A percentile compares a stretch with the other conserved stretches of the same genome.
These are phyloP conservation scores for Dendropsophus ebraccatus DNA, from an alignment of 2,113 vertebrate genomes.

Conservation along the genomic window DNA sequence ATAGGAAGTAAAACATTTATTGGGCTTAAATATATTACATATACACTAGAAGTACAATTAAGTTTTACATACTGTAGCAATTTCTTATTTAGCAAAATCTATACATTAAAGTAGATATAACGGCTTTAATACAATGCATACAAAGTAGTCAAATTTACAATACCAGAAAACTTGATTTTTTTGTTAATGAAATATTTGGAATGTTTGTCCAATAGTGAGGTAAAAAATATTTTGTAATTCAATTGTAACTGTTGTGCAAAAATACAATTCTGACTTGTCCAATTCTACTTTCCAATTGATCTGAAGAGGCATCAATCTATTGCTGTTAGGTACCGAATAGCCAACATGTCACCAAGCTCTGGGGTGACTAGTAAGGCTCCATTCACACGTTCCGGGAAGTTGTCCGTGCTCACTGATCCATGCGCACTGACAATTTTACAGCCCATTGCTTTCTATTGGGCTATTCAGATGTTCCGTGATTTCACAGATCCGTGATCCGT, in stretches of 20 bases:
- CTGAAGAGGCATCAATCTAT: not conserved
- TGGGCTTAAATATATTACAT: constrained; percentile 99
- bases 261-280: constrained; percentile 87
- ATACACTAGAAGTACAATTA: constrained; percentile 99
- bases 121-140: constrained; percentile 99
- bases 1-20: constrained; percentile 99
- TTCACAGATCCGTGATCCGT: no score
- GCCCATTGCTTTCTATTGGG: no score
- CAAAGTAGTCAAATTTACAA: constrained; percentile 99
- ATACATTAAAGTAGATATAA: constrained; percentile 99
- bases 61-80: constrained; percentile 99
- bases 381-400: no score
- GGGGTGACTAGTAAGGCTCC: not conserved
- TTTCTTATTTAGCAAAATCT: constrained; percentile 98
- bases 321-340: not conserved
- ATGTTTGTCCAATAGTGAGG: constrained; percentile 95
- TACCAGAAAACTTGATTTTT: constrained; percentile 91
- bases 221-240: constrained; percentile 87
- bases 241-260: constrained; percentile 90
- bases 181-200: constrained; percentile 85
- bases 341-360: not conserved
- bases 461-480: no score
- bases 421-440: no score
- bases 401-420: no score
- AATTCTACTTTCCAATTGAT: constrained; percentile 72